Base-by-base conservation (phyloP, 2,113 vertebrate species). In the Illadopsis cleaveri region DNA sequence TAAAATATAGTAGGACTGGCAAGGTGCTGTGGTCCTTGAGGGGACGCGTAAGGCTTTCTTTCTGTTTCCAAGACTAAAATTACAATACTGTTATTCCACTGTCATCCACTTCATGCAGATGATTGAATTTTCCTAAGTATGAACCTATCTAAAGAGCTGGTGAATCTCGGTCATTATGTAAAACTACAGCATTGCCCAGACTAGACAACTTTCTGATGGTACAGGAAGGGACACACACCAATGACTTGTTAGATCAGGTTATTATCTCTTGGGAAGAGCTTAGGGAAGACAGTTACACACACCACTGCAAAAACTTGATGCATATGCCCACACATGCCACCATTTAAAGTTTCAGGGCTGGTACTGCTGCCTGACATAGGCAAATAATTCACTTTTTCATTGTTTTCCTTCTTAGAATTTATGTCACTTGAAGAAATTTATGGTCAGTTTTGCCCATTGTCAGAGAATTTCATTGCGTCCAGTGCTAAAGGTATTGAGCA, bases 11-110 rank as follows among this genome's bases (percentile, higher is more conserved):
- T 20, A 66, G 16, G 96, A 60, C 83, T 91, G 47, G 73, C 89
- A 58, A 97, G 82, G 57, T 98, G 98, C 40, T 92, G 94, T 96
- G 97, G 96, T 77, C 87, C 97, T 85, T 97, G 97, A 31, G 91
- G 60, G 45, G 85, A 72, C 58, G 9, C 77, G 62, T 89, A 48
- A 64, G 12, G 53, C 62, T 81, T 94, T 69, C 91, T 97, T 81
- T 94, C 96, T 93, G 79, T 58, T 69, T 96, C 86, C 11, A 82
- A 71, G 53, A 93, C 97, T 98, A 95, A 62, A 97, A 97, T 93
- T 27, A 94, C 23, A 96, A 38, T 48, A 53, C 23, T 84, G 45
- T 97, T 80, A 94, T 54, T 70, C 20, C 31, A 45, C 42, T 86
- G 47, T 44, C 50, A 78, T 27, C 21, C 40, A 81, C 18, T 79